These are phyloP conservation scores for Teleiodes luculella DNA, from an alignment of 2,888 invertebrate genomes.

Conservation along the genomic window DNA sequence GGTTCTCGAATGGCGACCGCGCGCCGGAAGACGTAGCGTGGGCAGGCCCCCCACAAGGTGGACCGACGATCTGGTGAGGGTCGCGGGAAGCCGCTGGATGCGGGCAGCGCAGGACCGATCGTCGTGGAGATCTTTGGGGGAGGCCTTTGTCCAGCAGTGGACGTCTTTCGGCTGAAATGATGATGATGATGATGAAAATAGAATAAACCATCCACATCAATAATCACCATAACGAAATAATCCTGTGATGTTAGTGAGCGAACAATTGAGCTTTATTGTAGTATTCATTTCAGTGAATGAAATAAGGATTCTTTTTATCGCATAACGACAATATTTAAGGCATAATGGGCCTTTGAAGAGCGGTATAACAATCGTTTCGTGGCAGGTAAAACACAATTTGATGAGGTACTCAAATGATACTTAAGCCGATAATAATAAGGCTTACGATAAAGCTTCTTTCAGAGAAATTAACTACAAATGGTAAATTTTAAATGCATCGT, in stretches of 20 bases:
- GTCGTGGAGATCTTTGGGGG: too few species aligned
- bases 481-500: too few species aligned
- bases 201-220: not conserved
- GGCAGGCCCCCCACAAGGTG: too few species aligned
- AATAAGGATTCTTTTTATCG: constrained; percentile 4
- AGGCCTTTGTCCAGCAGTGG: too few species aligned
- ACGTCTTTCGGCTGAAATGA: too few species aligned
- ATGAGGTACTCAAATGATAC: constrained; percentile 2
- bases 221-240: not conserved
- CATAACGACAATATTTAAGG: not conserved
- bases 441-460: not conserved
- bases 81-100: too few species aligned
- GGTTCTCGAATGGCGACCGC: too few species aligned
- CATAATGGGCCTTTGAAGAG: constrained; percentile 1
- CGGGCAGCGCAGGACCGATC: too few species aligned
- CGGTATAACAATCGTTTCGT: not conserved
- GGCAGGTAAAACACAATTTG: constrained; percentile 6
- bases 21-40: too few species aligned
- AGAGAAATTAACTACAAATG: too few species aligned
- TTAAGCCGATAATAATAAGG: not conserved
- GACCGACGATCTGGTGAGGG: too few species aligned
- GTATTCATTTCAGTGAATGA: constrained; percentile 5
- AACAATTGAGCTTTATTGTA: not conserved
- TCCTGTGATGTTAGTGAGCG: not conserved
- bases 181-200: too few species aligned